A percentile compares a stretch with the other conserved stretches of the same genome.
Conservation (phyloP, 2,797 vertebrate genomes). For the Eremophila alpestris region DNA sequence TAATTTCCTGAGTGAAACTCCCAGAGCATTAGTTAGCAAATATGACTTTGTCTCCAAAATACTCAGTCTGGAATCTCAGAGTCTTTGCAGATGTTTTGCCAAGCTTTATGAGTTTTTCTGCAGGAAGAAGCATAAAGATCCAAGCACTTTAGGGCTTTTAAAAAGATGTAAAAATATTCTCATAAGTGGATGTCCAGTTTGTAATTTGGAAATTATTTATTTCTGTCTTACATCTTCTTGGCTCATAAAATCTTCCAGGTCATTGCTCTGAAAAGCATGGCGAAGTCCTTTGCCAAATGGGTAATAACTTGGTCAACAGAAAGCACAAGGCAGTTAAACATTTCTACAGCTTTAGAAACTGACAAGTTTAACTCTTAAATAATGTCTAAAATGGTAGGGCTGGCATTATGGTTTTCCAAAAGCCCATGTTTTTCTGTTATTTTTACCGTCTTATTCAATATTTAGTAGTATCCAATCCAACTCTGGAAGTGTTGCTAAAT, state of each 20-base stretch:
- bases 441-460: background rate
- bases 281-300: background rate
- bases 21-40: background rate
- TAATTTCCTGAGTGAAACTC: conserved; percentile 37
- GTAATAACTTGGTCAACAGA: conserved; percentile 18
- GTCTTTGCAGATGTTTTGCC: background rate
- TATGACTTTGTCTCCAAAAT: background rate
- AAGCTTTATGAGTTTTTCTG: conserved; percentile 11
- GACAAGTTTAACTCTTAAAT: background rate
- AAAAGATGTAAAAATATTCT: conserved; percentile 36
- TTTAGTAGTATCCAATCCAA: background rate
- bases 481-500: background rate
- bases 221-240: conserved; percentile 32
- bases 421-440: background rate
- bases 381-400: background rate
- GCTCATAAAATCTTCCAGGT: conserved; percentile 15
- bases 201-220: conserved; percentile 5
- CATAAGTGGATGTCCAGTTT: background rate
- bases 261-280: background rate
- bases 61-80: conserved; percentile 12
- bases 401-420: background rate
- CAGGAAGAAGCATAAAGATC: conserved; percentile 9
- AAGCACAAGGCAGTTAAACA: background rate
- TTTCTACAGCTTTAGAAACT: background rate
- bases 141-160: conserved; percentile 13